Evolutionary conservation across 2,888 invertebrate species (phyloP), one percentile per base, ranked within the genome.

Genomic region (Drosophila quinaria): DNA sequence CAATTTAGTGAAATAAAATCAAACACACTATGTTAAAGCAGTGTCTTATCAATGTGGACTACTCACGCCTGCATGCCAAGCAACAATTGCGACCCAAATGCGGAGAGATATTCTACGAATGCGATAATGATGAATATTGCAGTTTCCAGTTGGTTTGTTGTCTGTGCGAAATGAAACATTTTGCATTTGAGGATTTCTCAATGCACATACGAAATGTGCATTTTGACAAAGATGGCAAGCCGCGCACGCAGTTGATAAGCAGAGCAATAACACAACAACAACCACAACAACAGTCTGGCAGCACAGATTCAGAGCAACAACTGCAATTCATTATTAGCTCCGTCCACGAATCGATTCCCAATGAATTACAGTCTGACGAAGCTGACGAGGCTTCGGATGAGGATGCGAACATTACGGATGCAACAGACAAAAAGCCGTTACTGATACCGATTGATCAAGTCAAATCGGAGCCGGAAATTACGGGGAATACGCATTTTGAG

Each of bases 81-180:
- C 78, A 80, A 33, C 70, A 71, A 22, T n/a, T 70, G 49, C 88
- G 44, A 1, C 78, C 88, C 11, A 86, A 86, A 51, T 86, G 86
- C n/a, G 86, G 86, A 13, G 90, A 89, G 37, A 88, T 86, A 65
- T 86, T 80, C 47, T 86, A 78, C 31, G 86, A 80, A 13, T 50
- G 60, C 31, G 68, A 87, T 31, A 73, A 70, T 54, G 83, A 78
- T 41, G 83, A 78, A 39, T 51, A 52, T 5, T 64, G 70, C 39
- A 74, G 63, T 39, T 90, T 90, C 46, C 78, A 83, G 15, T 29
- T 87, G 19, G 60, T 79, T 13, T 87, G 86, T 54, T 74, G 70
- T 33, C 67, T 88, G 2, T 87, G 86, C 58, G 72, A 83, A 13
- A 90, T 87, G 89, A 87, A 88, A n/a, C 71, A 80, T 41, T 87